Evolutionary conservation across 2,797 vertebrate species (phyloP).

Genomic region (Enteromius mattozi): DNA sequence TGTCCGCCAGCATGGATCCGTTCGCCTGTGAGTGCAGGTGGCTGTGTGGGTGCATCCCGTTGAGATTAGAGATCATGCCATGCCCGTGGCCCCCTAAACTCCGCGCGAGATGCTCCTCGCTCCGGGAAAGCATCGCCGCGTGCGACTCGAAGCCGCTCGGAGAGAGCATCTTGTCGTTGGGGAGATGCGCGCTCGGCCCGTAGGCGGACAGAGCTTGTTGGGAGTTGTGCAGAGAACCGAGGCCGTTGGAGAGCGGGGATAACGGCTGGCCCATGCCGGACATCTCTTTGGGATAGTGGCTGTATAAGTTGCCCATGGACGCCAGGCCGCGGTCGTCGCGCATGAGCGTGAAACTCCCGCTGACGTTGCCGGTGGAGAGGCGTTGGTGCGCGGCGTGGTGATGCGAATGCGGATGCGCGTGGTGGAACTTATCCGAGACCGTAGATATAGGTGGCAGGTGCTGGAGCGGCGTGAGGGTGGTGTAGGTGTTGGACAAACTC

Average conservation of each 20-base stretch:
- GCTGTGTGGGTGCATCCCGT: slow-evolving; percentile 87
- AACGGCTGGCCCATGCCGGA: slow-evolving; percentile 93
- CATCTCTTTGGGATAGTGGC: slow-evolving; percentile 96
- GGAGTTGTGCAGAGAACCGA: slow-evolving; percentile 90
- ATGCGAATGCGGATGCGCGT: slow-evolving; percentile 69
- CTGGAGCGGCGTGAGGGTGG: slow-evolving; percentile 93
- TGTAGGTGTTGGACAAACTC: slow-evolving; percentile 93
- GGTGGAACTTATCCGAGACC: slow-evolving; percentile 95
- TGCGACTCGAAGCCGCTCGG: slow-evolving; percentile 91
- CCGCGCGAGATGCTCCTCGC: slow-evolving; percentile 89
- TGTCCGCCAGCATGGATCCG: slow-evolving; percentile 85
- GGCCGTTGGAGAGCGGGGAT: slow-evolving; percentile 90
- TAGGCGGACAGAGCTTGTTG: slow-evolving; percentile 90
- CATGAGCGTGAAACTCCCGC: slow-evolving; percentile 95
- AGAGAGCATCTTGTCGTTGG: slow-evolving; percentile 92
- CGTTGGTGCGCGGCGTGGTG: slow-evolving; percentile 84
- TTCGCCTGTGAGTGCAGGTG: slow-evolving; percentile 85
- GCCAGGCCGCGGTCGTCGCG: slow-evolving; percentile 91
- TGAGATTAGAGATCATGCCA: slow-evolving; percentile 88
- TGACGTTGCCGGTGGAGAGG: slow-evolving; percentile 89
- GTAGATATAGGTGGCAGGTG: slow-evolving; percentile 94
- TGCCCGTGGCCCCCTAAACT: slow-evolving; percentile 87
- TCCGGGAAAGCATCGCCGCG: slow-evolving; percentile 91
- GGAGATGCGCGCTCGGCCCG: slow-evolving; percentile 85
- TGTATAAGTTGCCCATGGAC: slow-evolving; percentile 93